Base-by-base conservation (phyloP, 1,140 invertebrate genomes). In the Aradophagus sp. region DNA sequence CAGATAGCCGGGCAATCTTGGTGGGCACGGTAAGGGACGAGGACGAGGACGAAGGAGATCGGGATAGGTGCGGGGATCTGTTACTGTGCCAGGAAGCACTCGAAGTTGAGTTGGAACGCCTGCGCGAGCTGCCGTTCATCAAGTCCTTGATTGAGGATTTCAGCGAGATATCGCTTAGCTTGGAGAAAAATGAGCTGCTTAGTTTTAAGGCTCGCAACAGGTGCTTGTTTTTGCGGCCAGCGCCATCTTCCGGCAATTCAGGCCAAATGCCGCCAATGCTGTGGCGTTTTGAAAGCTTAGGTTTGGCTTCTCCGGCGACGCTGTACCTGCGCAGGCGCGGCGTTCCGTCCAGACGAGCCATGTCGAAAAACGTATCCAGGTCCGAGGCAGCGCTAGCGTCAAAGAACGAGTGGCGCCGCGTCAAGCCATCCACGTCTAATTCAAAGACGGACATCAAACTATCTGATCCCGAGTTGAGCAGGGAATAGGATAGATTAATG, bases 151-250 rank as follows among this genome's bases (percentile, higher is more conserved):
- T 76, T 1, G 70, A 56, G 6, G 75, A 74, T 13, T 77, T 73
- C 27, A 83, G 75, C 39, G 75, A 77, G 5, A 84, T 76, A 5
- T 81, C 72, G 27, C 71, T 75, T 1, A 80, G 27, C 59, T 80
- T 80, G 4, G 78, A 73, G 1, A 81, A 76, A 8, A 82, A 50
- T 3, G 77, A 76, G 17, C 72, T 47, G 17, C 65, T 69, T 20
- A 39, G 72, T 19, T 76, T 80, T 16, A 74, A 38, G 34, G 66
- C 45, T 3, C 45, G 69, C 1, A 58, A 7, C 5, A 73, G 38
- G 17, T 10, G 58, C 2, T 12, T 48, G 15, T 13, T 6, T 26
- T 55, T 48, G 10, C 17, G 27, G 12, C 23, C 1, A 32, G 32
- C 5, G 44, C 27, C 45, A 29, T 42, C 34, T 36, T 7, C 10